Percentiles rank a stretch among this genome's conserved stretches.
Conservation (phyloP, 2,797 vertebrate species). For the Mormyrus proboscirostris region DNA sequence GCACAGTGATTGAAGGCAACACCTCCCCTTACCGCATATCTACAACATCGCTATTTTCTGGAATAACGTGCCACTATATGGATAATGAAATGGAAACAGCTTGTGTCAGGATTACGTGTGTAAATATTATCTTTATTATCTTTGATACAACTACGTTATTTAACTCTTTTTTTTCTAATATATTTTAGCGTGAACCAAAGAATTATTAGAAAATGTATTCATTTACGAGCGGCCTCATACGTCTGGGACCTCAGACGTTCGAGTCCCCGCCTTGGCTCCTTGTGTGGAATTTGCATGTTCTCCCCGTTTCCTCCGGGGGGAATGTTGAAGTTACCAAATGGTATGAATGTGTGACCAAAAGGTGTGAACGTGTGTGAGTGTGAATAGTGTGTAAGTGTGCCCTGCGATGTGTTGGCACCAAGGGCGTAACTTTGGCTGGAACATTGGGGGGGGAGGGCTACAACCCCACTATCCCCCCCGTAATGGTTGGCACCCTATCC, state of each 20-base stretch:
- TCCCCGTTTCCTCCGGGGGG: background rate
- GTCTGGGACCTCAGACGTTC: background rate
- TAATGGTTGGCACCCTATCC: background rate
- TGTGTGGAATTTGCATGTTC: background rate
- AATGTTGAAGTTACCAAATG: background rate
- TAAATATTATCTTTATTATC: background rate
- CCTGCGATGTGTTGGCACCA: background rate
- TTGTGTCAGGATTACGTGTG: background rate
- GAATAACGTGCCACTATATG: background rate
- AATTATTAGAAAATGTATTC: background rate
- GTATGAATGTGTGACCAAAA: background rate
- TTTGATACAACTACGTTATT: background rate
- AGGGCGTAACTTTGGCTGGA: too few relatives aligned
- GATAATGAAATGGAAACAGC: background rate
- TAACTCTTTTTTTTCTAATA: background rate
- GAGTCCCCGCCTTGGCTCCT: background rate
- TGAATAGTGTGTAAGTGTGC: background rate
- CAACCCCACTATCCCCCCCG: too few relatives aligned
- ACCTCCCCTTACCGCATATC: background rate
- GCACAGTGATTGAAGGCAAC: background rate
- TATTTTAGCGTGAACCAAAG: background rate
- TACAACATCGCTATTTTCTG: background rate
- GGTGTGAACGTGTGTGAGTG: background rate
- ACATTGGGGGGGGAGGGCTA: too few relatives aligned
- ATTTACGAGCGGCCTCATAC: background rate